Evolutionary conservation across 2,888 invertebrate species (phyloP).

Genomic region (Calliopum simillimum): DNA sequence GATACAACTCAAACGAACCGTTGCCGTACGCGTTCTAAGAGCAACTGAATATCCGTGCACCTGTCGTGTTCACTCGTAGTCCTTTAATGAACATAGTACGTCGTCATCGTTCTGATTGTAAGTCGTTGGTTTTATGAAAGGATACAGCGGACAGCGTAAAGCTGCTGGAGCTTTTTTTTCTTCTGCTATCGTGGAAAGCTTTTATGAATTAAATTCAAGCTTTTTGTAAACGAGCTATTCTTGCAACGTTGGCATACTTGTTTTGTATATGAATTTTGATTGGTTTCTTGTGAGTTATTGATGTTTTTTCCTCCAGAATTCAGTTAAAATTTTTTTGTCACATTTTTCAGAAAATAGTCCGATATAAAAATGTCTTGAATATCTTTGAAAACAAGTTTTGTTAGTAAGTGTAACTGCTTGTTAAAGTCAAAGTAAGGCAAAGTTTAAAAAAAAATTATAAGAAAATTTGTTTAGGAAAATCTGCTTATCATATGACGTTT

Average conservation of each 20-base stretch:
- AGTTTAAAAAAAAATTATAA: too few relatives aligned
- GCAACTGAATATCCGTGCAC: slow-evolving; percentile 52
- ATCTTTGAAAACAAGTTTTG: too few relatives aligned
- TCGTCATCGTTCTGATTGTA: not conserved
- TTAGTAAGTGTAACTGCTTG: too few relatives aligned
- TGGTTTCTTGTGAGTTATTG: too few relatives aligned
- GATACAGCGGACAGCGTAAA: not conserved
- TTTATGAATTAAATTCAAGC: slow-evolving; percentile 30
- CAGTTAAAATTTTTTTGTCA: not conserved
- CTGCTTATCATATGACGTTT: too few relatives aligned
- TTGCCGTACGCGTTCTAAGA: slow-evolving; percentile 52
- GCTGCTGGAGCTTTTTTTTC: slow-evolving; percentile 9
- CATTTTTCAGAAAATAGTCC: too few relatives aligned
- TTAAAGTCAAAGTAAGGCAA: too few relatives aligned
- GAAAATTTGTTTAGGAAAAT: too few relatives aligned
- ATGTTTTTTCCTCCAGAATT: too few relatives aligned
- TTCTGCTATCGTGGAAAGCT: slow-evolving; percentile 33
- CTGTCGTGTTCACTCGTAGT: slow-evolving; percentile 50
- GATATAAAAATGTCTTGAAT: too few relatives aligned
- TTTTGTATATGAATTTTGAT: too few relatives aligned
- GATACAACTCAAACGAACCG: slow-evolving; percentile 48
- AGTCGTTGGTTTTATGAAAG: not conserved
- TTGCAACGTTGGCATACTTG: not conserved
- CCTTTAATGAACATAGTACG: not conserved
- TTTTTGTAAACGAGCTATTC: not conserved